phyloP scores from a whole-genome alignment of 2,888 invertebrate species.

The Pharmacophagus antenor region DNA sequence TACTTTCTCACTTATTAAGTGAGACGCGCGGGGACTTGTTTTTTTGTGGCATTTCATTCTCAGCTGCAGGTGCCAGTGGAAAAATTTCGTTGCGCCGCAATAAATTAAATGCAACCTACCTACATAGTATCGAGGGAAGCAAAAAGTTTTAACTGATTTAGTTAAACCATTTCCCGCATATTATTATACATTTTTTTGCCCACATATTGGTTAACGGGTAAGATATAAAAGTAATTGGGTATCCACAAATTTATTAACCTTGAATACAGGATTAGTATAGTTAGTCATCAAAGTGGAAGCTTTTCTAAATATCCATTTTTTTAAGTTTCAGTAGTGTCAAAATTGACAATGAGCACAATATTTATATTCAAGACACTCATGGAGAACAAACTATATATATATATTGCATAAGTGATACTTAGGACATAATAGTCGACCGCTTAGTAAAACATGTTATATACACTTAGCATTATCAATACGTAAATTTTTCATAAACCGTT shows the following conservation, averaged over 20 bases:
- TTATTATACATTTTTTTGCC: neutral
- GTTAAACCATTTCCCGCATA: neutral
- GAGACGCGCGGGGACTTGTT: conserved; percentile 31
- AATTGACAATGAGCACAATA: neutral
- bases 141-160: neutral
- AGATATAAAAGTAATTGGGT: neutral
- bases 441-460: neutral
- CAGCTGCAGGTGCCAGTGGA: conserved; percentile 8
- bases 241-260: no score
- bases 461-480: neutral
- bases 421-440: neutral
- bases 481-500: neutral
- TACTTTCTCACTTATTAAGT: conserved; percentile 54
- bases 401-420: neutral
- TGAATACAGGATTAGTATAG: no score
- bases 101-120: conserved; percentile 3
- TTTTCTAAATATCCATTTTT: no score
- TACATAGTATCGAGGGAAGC: neutral
- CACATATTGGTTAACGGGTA: neutral
- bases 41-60: conserved; percentile 24
- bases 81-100: conserved; percentile 19
- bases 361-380: neutral
- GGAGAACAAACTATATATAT: neutral
- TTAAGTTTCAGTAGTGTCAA: no score
- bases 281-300: no score